Percentiles rank a stretch among this genome's conserved stretches.
Conservation (phyloP, 2,888 invertebrate genomes). For the Gymnocheta viridis region DNA sequence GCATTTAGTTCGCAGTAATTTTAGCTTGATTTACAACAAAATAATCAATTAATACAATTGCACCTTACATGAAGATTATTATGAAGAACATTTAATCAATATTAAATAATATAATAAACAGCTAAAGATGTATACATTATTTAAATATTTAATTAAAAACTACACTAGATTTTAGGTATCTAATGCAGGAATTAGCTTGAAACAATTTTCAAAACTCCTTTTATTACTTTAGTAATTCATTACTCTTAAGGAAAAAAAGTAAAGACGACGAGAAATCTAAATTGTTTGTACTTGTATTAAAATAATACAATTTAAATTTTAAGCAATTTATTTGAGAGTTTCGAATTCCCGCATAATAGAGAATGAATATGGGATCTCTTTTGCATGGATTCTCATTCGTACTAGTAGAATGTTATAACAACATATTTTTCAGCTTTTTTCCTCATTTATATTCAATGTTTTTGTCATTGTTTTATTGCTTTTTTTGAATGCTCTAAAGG, state of each 20-base stretch:
- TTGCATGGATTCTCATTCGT: not conserved
- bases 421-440: not conserved
- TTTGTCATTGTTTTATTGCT: slow-evolving; percentile 64
- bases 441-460: slow-evolving; percentile 34
- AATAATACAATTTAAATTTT: slow-evolving; percentile 24
- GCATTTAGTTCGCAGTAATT: too few species aligned
- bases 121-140: too few species aligned
- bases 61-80: too few species aligned
- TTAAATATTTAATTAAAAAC: too few species aligned
- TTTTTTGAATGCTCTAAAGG: slow-evolving; percentile 13
- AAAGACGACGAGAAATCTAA: not conserved
- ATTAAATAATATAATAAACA: too few species aligned
- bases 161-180: too few species aligned
- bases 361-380: slow-evolving; percentile 1
- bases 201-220: not conserved
- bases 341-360: not conserved
- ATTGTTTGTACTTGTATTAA: not conserved
- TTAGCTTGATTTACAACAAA: too few species aligned
- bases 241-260: not conserved
- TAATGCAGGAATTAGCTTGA: not conserved
- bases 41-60: too few species aligned
- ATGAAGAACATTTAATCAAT: too few species aligned
- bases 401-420: not conserved
- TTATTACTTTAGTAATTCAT: not conserved
- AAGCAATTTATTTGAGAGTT: not conserved